Conservation (phyloP, 2,888 invertebrate genomes). For the Resseliella maxima region DNA sequence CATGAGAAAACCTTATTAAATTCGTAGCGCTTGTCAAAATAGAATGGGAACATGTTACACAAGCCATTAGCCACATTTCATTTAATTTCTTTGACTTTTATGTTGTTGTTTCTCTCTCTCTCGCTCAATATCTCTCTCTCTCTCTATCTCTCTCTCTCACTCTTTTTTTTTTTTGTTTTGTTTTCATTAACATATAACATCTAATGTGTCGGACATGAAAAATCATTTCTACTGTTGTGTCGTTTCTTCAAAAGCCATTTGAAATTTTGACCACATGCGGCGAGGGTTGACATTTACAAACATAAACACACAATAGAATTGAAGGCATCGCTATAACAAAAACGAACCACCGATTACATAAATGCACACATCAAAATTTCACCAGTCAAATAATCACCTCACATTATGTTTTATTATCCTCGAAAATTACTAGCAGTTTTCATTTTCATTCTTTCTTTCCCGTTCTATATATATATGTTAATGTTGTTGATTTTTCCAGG, state of each 20-base stretch:
- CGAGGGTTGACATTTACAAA: constrained; percentile 43
- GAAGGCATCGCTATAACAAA: not conserved
- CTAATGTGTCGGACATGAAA: constrained; percentile 36
- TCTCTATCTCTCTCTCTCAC: too few relatives aligned
- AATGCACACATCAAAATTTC: constrained; percentile 51
- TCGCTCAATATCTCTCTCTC: too few relatives aligned
- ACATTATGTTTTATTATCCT: constrained; percentile 36
- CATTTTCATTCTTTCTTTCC: not conserved
- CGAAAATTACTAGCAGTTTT: constrained; percentile 21
- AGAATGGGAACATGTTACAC: constrained; percentile 13
- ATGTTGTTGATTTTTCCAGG: not conserved
- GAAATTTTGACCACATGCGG: constrained; percentile 1
- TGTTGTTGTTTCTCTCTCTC: too few relatives aligned
- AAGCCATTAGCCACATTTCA: constrained; percentile 45
- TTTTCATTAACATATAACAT: not conserved
- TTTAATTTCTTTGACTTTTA: not conserved
- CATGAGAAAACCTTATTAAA: not conserved
- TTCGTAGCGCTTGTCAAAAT: constrained; percentile 45
- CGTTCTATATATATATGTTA: too few relatives aligned
- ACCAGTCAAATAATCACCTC: constrained; percentile 48
- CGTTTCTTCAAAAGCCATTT: not conserved
- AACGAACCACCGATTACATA: not conserved
- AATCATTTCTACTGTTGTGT: not conserved
- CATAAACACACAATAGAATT: constrained; percentile 7
- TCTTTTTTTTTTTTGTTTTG: too few relatives aligned